A percentile compares a stretch with the other conserved stretches of the same genome.
Evolutionary conservation across 2,797 vertebrate genomes (phyloP).

Genomic region (Sebastolobus altivelis): DNA sequence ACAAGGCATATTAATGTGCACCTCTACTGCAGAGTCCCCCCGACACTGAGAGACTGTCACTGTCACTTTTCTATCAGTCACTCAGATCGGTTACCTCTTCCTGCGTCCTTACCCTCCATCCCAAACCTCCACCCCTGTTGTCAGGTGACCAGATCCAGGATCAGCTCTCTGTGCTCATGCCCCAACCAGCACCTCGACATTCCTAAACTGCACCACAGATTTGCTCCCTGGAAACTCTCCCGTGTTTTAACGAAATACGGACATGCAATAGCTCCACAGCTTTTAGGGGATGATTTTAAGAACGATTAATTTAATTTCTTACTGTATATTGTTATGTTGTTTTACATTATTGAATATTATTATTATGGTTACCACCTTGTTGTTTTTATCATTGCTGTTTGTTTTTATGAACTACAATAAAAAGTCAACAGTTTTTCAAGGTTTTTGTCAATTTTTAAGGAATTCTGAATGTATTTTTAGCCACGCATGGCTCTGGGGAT

Average conservation of each 20-base stretch:
- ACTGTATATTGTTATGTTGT: conserved; percentile 78
- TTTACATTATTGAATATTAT: conserved; percentile 80
- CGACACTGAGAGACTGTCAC: conserved; percentile 61
- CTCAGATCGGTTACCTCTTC: conserved; percentile 55
- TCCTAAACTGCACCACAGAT: conserved; percentile 72
- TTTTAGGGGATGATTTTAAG: conserved; percentile 65
- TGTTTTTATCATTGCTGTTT: conserved; percentile 83
- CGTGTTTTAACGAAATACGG: conserved; percentile 40
- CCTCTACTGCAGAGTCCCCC: conserved; percentile 74
- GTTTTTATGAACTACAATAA: conserved; percentile 87
- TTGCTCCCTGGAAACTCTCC: conserved; percentile 47
- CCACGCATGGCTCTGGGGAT: too few species aligned
- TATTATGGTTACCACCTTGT: conserved; percentile 80
- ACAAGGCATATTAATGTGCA: conserved; percentile 63
- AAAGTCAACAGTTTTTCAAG: conserved; percentile 71
- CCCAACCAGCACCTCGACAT: conserved; percentile 74
- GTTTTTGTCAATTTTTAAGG: neutral
- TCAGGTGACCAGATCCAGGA: conserved; percentile 61
- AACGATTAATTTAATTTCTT: conserved; percentile 84
- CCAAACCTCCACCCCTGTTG: conserved; percentile 32
- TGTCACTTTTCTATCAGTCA: conserved; percentile 56
- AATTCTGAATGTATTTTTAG: neutral
- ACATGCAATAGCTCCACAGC: conserved; percentile 62
- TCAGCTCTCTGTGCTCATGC: conserved; percentile 54
- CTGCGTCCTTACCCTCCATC: conserved; percentile 37